These are phyloP conservation scores for Uloborus diversus DNA, from an alignment of 1,140 invertebrate species.

Conservation along the genomic window DNA sequence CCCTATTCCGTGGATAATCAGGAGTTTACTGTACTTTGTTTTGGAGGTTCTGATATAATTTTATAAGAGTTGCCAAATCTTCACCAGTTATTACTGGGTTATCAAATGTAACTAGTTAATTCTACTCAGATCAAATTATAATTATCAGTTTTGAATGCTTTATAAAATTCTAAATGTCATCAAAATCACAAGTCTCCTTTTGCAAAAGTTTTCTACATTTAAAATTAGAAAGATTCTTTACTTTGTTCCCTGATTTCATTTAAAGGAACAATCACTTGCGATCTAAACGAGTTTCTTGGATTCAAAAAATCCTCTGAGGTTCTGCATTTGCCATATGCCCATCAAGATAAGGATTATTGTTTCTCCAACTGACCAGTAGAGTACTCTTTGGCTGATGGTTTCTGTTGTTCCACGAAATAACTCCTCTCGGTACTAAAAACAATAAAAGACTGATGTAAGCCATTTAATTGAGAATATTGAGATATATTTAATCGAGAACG, in stretches of 20 bases:
- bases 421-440: constrained; percentile 37
- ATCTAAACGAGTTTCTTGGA: constrained; percentile 25
- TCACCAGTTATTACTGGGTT: no score
- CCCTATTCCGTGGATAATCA: no score
- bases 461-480: neutral
- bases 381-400: constrained; percentile 25
- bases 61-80: no score
- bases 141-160: no score
- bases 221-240: no score
- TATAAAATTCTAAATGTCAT: no score
- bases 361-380: constrained; percentile 29
- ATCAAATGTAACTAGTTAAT: no score
- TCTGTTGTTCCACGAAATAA: constrained; percentile 15
- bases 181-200: no score
- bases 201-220: no score
- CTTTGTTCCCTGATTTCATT: neutral
- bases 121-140: no score
- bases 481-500: neutral
- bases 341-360: constrained; percentile 13
- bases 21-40: no score
- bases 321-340: constrained; percentile 26
- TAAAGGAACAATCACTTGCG: neutral
- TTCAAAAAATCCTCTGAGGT: constrained; percentile 11
- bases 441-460: neutral
- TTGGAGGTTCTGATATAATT: no score